phyloP scores from a whole-genome alignment of 2,797 vertebrate genomes.

The Nyctalus aviator region DNA sequence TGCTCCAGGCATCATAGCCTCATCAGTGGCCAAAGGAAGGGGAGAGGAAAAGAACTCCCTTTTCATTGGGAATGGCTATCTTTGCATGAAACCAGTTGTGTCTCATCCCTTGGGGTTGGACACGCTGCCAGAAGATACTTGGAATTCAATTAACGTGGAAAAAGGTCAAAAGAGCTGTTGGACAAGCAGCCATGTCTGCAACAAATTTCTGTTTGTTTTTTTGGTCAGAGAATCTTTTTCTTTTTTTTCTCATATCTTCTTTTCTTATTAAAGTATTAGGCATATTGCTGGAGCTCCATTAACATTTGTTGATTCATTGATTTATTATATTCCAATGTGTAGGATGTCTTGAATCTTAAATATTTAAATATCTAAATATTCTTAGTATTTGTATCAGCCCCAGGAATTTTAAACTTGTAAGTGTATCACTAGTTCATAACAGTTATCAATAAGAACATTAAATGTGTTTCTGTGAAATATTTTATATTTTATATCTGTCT shows the following conservation, averaged over 20 bases:
- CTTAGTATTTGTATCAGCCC: not conserved
- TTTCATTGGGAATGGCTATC: not conserved
- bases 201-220: not conserved
- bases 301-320: not conserved
- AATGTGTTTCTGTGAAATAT: not conserved
- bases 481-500: not conserved
- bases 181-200: not conserved
- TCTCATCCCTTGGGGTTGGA: not conserved
- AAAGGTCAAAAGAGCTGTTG: not conserved
- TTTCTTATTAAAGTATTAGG: not conserved
- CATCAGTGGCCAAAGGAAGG: not conserved
- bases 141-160: not conserved
- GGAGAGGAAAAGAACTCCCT: not conserved
- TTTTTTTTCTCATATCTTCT: not conserved
- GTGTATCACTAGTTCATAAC: not conserved
- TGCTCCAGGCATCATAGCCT: not conserved
- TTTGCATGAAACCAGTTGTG: not conserved
- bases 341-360: not conserved
- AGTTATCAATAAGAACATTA: not conserved
- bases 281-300: not conserved
- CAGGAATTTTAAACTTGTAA: not conserved
- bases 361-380: conserved; percentile 12
- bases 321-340: not conserved
- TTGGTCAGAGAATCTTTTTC: not conserved
- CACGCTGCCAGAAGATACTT: not conserved